phyloP scores from a whole-genome alignment of 2,797 vertebrate genomes.

The Girardinus metallicus region DNA sequence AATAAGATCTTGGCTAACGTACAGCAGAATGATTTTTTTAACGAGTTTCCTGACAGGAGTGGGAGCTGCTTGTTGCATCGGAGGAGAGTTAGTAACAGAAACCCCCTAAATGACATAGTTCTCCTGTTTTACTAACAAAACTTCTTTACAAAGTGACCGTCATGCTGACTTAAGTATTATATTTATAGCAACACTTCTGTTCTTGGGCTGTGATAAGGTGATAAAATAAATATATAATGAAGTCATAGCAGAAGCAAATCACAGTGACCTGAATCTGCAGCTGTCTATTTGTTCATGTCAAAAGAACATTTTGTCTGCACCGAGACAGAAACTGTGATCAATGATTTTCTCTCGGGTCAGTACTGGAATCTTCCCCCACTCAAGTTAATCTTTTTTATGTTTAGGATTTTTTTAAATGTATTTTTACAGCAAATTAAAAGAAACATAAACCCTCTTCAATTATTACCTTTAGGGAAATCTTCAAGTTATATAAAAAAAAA shows the following conservation, averaged over 20 bases:
- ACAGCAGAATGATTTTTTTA: not conserved
- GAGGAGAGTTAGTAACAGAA: not conserved
- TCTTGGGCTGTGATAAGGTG: not conserved
- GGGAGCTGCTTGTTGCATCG: not conserved
- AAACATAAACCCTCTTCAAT: not conserved
- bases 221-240: not conserved
- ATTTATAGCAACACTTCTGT: not conserved
- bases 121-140: not conserved
- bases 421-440: not conserved
- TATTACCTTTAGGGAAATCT: not conserved
- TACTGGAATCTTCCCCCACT: not conserved
- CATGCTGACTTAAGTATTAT: not conserved
- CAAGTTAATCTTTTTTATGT: not conserved
- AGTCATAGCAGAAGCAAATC: not conserved
- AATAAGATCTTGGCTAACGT: not conserved
- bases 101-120: not conserved
- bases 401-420: not conserved
- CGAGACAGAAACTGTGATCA: not conserved
- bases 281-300: not conserved
- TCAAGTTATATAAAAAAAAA: not conserved
- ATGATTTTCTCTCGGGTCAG: not conserved
- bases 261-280: not conserved
- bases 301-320: not conserved
- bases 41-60: not conserved
- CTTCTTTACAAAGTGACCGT: not conserved